Percentiles rank a stretch among this genome's conserved stretches.
Conservation (phyloP, 2,888 invertebrate species). For the Endotricha flammealis region DNA sequence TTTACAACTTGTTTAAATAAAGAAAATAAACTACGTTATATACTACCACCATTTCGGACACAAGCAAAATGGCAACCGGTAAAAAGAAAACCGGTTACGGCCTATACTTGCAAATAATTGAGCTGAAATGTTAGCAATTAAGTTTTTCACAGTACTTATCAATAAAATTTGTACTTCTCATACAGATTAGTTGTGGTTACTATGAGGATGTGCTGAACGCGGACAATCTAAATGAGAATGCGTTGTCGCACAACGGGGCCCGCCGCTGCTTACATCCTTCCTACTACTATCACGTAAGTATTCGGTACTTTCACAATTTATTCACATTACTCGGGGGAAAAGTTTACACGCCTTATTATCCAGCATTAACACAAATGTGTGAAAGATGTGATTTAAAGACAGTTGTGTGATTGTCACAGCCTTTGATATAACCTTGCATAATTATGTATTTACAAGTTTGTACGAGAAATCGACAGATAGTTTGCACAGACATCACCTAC, state of each 20-base stretch:
- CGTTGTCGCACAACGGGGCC: conserved; percentile 43
- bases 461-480: neutral
- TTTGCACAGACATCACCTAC: too few relatives aligned
- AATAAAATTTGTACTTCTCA: conserved; percentile 9
- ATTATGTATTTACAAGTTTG: too few relatives aligned
- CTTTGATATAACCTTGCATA: neutral
- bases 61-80: too few relatives aligned
- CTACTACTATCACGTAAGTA: conserved; percentile 63
- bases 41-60: too few relatives aligned
- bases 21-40: too few relatives aligned
- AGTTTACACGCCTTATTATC: conserved; percentile 5
- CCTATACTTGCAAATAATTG: too few relatives aligned
- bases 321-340: conserved; percentile 3
- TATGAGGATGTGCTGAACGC: conserved; percentile 47
- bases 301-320: conserved; percentile 21
- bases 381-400: conserved; percentile 31
- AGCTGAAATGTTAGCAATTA: too few relatives aligned
- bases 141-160: too few relatives aligned
- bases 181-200: conserved; percentile 58
- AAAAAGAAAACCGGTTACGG: too few relatives aligned
- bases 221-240: conserved; percentile 43
- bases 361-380: conserved; percentile 36
- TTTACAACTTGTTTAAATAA: too few relatives aligned
- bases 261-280: conserved; percentile 60
- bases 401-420: conserved; percentile 8